These are phyloP conservation scores for Coturnix japonica DNA, from an alignment of 2,113 vertebrate species.

Conservation along the genomic window DNA sequence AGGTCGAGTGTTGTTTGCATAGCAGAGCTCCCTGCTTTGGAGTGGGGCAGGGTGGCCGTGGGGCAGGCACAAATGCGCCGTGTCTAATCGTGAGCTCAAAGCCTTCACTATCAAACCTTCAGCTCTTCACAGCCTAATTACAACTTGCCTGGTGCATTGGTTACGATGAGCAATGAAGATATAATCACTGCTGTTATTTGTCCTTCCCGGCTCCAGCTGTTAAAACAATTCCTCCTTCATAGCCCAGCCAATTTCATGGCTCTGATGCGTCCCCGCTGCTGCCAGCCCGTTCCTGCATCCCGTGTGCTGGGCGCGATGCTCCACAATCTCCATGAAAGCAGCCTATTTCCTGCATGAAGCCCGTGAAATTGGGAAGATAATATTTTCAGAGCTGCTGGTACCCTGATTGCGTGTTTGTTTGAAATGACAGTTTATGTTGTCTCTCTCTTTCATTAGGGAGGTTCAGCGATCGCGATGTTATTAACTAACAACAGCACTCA, in stretches of 20 bases:
- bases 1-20: rapidly evolving
- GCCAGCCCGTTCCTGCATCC: background rate
- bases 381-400: slow-evolving; percentile 68
- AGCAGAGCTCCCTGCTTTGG: background rate
- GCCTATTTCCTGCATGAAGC: slow-evolving; percentile 66
- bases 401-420: slow-evolving; percentile 82
- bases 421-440: slow-evolving; percentile 80
- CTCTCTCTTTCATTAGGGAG: slow-evolving; percentile 79
- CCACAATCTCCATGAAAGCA: slow-evolving; percentile 62
- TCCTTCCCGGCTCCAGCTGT: slow-evolving; percentile 77
- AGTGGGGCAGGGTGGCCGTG: slow-evolving; percentile 18
- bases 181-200: slow-evolving; percentile 76
- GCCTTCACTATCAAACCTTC: slow-evolving; percentile 49
- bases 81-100: slow-evolving; percentile 51
- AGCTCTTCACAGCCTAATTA: slow-evolving; percentile 73
- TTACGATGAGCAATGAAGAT: slow-evolving; percentile 75
- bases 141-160: slow-evolving; percentile 62
- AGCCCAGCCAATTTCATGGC: slow-evolving; percentile 72
- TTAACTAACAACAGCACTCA: slow-evolving; percentile 79
- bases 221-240: slow-evolving; percentile 78
- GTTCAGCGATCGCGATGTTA: slow-evolving; percentile 77
- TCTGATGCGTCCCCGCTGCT: slow-evolving; percentile 52
- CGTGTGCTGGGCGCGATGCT: background rate
- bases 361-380: slow-evolving; percentile 77
- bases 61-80: slow-evolving; percentile 57